Percentiles rank a stretch among this genome's conserved stretches.
These are phyloP conservation scores for Biston betularia DNA, from an alignment of 2,888 invertebrate species.

Conservation along the genomic window DNA sequence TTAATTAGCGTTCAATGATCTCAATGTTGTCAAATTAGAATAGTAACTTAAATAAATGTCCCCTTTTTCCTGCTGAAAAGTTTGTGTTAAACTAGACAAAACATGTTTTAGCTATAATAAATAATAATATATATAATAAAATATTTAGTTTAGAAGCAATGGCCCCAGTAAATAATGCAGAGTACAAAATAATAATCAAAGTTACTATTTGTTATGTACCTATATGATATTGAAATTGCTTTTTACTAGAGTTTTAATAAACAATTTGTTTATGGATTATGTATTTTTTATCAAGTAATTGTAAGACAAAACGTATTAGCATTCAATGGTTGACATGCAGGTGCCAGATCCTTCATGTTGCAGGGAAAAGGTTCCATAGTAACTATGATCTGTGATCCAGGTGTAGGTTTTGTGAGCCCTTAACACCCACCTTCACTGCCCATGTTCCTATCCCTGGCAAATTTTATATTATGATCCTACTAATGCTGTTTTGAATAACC, in stretches of 20 bases:
- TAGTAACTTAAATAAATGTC: no score
- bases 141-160: background rate
- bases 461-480: no score
- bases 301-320: background rate
- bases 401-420: no score
- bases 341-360: no score
- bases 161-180: background rate
- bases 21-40: slow-evolving; percentile 39
- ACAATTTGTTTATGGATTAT: slow-evolving; percentile 3
- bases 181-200: background rate
- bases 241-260: slow-evolving; percentile 34
- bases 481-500: no score
- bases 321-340: no score
- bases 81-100: no score
- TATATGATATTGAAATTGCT: slow-evolving; percentile 27
- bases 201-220: slow-evolving; percentile 19
- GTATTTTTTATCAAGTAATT: background rate
- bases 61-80: no score
- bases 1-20: slow-evolving; percentile 21
- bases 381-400: no score
- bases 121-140: background rate
- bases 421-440: no score
- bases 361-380: no score
- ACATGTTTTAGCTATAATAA: background rate
- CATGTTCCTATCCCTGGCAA: no score